These are phyloP conservation scores for Gambusia affinis DNA, from an alignment of 2,113 vertebrate species.

Conservation along the genomic window DNA sequence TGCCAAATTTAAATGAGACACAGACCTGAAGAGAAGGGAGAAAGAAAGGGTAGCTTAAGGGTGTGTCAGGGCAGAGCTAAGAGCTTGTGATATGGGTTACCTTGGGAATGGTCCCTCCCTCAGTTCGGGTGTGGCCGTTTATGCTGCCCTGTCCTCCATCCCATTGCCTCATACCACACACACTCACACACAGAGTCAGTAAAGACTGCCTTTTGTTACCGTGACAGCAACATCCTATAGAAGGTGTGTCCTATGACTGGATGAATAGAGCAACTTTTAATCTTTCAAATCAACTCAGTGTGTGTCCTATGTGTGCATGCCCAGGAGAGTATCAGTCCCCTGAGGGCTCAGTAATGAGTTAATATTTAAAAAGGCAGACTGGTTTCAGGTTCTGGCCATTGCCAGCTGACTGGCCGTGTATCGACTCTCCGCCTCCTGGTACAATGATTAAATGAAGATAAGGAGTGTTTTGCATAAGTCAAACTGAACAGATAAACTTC, in stretches of 20 bases:
- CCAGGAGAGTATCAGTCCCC: slow-evolving; percentile 6
- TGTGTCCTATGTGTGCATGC: not conserved
- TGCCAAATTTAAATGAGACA: slow-evolving; percentile 54
- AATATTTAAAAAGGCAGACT: slow-evolving; percentile 80
- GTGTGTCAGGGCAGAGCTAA: slow-evolving; percentile 74
- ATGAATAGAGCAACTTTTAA: not conserved
- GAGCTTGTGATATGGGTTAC: slow-evolving; percentile 69
- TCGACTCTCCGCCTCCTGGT: slow-evolving; percentile 25
- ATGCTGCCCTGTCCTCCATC: slow-evolving; percentile 34
- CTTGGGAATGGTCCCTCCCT: slow-evolving; percentile 73
- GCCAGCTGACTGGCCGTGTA: slow-evolving; percentile 48
- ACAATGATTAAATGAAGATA: slow-evolving; percentile 25
- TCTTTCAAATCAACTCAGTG: not conserved
- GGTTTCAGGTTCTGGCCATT: slow-evolving; percentile 75
- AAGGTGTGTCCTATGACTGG: not conserved
- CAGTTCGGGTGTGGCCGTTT: slow-evolving; percentile 68
- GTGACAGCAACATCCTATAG: slow-evolving; percentile 5
- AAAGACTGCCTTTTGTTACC: slow-evolving; percentile 25
- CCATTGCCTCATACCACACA: slow-evolving; percentile 19
- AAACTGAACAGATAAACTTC: slow-evolving; percentile 9
- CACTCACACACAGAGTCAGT: slow-evolving; percentile 14
- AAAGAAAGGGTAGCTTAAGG: slow-evolving; percentile 55
- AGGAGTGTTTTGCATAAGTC: slow-evolving; percentile 24
- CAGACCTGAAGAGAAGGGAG: slow-evolving; percentile 38
- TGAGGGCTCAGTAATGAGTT: slow-evolving; percentile 56